These are phyloP conservation scores for Sternotherus odoratus DNA, from an alignment of 2,797 vertebrate genomes.

Conservation along the genomic window DNA sequence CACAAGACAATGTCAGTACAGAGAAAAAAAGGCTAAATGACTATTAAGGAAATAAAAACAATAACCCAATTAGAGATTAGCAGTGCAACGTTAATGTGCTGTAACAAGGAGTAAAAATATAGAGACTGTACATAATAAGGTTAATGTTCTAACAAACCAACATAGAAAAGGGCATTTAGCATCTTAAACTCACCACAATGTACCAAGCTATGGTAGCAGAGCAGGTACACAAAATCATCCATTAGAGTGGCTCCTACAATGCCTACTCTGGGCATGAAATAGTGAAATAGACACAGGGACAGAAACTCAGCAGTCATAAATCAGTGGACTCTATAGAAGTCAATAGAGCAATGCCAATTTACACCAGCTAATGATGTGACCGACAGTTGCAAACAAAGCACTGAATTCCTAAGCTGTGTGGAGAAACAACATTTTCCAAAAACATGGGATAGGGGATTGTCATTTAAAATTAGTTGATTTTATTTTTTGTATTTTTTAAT, in stretches of 20 bases:
- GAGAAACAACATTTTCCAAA: constrained; percentile 11
- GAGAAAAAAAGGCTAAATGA: constrained; percentile 27
- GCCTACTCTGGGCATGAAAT: not conserved
- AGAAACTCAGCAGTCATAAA: not conserved
- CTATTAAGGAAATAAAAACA: constrained; percentile 36
- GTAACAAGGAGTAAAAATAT: constrained; percentile 22
- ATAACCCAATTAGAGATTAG: not conserved
- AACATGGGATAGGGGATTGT: not conserved
- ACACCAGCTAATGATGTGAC: not conserved
- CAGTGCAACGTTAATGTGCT: not conserved
- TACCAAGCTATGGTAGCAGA: not conserved
- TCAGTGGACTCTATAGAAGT: not conserved
- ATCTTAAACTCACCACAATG: not conserved
- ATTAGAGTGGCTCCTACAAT: constrained; percentile 2
- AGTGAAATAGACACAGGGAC: not conserved
- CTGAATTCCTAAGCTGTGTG: not conserved
- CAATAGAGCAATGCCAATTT: constrained; percentile 4
- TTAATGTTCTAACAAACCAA: not conserved
- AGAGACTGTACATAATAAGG: constrained; percentile 31
- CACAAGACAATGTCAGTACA: not conserved
- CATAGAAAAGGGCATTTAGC: not conserved
- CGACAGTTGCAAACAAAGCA: not conserved
- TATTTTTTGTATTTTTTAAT: not conserved
- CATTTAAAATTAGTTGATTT: constrained; percentile 17
- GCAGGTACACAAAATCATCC: not conserved